Evolutionary conservation across 1,140 invertebrate genomes (phyloP), one percentile per base, ranked within the genome.

Genomic region (Drosophila baimaii): DNA sequence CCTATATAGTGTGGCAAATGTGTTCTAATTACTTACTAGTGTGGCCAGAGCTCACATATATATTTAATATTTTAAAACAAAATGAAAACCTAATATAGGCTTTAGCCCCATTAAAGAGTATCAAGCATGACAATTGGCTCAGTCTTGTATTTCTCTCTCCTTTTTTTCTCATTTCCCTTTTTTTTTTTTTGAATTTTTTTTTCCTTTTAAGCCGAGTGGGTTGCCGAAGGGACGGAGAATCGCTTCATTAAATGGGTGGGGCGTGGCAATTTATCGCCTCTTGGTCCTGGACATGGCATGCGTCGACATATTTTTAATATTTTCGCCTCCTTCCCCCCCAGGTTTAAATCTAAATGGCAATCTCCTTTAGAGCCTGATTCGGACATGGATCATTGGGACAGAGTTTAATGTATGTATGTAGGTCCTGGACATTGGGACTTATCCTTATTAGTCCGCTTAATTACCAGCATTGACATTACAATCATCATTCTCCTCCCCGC

Each of bases 301-400:
- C 61, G 65, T 71, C 65, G 46, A 72, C 54, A 77, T 81, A 56
- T 56, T 77, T 71, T 76, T 52, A 66, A 77, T 66, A 64, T 56
- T 35, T 25, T 41, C 37, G 29, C n/a, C 44, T 19, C 29, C 51
- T 23, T 9, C 21, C 17, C 17, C 17, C 15, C 10, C 23, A n/a
- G n/a, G n/a, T n/a, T n/a, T 35, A 54, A 15, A 9, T 65, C 31
- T 15, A 49, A 49, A 39, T 39, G n/a, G 17, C 2, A n/a, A 17
- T 46, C 58, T n/a, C 31, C 29, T 2, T 39, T 17, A 49, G 25
- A 29, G 47, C 10, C 41, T 47, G 69, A 71, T 21, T 47, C 27
- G 52, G 68, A 57, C 47, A 65, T 59, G 57, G 44, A 61, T 37
- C 31, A 54, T 35, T 33, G 21, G n/a, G n/a, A n/a, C 13, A 52